Evolutionary conservation across 1,140 invertebrate genomes (phyloP).

Genomic region (Eulimnadia texana): DNA sequence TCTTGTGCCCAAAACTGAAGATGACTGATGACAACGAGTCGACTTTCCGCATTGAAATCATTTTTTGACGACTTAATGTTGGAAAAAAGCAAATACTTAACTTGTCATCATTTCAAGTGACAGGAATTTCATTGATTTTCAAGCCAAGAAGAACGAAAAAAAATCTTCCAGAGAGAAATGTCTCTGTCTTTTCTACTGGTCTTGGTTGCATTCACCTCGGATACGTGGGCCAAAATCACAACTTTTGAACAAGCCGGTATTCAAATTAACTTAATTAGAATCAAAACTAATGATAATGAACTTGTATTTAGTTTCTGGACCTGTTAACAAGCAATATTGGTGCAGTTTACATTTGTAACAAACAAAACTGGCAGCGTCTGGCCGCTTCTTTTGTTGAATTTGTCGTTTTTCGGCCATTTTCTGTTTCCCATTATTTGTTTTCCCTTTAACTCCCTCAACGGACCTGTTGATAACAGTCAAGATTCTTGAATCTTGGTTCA

Average conservation of each 20-base stretch:
- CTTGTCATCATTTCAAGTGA: neutral
- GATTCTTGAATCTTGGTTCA: neutral
- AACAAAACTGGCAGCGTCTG: neutral
- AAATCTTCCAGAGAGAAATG: too few species aligned
- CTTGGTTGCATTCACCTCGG: too few species aligned
- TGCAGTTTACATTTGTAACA: too few species aligned
- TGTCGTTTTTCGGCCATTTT: neutral
- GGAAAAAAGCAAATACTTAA: too few species aligned
- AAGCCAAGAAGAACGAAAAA: too few species aligned
- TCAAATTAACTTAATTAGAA: too few species aligned
- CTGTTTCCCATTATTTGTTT: neutral
- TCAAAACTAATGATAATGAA: too few species aligned
- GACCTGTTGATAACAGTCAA: neutral
- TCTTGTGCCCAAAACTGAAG: neutral
- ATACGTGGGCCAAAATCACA: too few species aligned
- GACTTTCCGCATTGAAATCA: neutral
- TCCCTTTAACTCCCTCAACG: neutral
- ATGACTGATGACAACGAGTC: neutral
- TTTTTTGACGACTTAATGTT: neutral
- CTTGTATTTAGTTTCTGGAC: too few species aligned
- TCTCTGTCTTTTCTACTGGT: too few species aligned
- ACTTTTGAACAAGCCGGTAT: too few species aligned
- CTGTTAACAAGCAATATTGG: too few species aligned
- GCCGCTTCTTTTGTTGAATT: neutral
- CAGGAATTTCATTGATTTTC: neutral